Evolutionary conservation across 2,888 invertebrate genomes (phyloP), one percentile per base, ranked within the genome.

Genomic region (Drosophila anomelani): DNA sequence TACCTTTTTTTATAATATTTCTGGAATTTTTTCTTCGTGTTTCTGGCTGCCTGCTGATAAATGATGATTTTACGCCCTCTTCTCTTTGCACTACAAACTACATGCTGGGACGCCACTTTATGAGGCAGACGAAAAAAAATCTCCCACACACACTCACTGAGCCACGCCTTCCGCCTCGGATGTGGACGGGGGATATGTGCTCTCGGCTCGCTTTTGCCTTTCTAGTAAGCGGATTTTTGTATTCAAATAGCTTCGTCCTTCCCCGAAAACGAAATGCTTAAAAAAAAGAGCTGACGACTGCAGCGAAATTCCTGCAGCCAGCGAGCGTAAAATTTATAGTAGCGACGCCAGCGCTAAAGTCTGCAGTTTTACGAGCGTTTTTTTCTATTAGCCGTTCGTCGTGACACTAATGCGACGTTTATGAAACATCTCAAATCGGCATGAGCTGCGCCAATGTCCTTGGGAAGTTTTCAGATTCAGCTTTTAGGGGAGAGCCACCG

Each of bases 371-470:
- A 86, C 81, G 79, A 80, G 62, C 76, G 44, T 55, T 88, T 78
- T 51, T 78, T 68, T 61, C 46, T 53, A 20, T 49, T 49, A 15
- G 47, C 66, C 64, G 68, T 71, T 69, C 64, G 20, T 56, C 63
- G 53, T 79, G 89, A 89, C 88, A 82, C 80, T 86, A 86, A 86
- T 89, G 76, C 80, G 89, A 89, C 80, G 76, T 79, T 89, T 89
- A 85, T 89, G 78, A 87, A 89, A 89, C 63, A 85, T 76, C 75
- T 60, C 74, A 62, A 77, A 69, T 68, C 62, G 66, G 58, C 54
- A 64, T 70, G 71, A 74, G 66, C 54, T 47, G 20, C 53, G 32
- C 39, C 68, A 3, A 43, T 47, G 51, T 29, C 58, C 64, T 63
- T 39, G 57, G 39, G 46, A 49, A 66, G 51, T 64, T 63, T 64